phyloP scores from a whole-genome alignment of 2,113 vertebrate genomes.

The Perccottus glenii region DNA sequence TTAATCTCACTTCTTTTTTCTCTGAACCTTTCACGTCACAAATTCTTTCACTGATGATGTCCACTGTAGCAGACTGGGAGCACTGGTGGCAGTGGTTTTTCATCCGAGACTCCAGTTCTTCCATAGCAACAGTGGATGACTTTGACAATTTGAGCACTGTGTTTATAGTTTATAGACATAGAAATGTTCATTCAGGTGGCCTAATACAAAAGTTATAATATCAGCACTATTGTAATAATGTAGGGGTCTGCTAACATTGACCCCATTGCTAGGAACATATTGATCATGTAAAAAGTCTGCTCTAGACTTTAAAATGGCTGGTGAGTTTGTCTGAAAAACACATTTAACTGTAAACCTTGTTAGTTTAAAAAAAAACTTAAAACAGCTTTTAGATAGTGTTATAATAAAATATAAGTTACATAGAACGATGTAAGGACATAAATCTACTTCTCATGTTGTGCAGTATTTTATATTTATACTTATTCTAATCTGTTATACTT shows the following conservation, averaged over 20 bases:
- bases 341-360: neutral
- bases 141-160: neutral
- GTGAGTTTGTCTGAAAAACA: neutral
- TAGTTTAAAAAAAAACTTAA: neutral
- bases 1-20: too few species aligned
- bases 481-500: too few species aligned
- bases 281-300: neutral
- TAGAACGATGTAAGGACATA: neutral
- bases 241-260: neutral
- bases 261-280: neutral
- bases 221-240: neutral
- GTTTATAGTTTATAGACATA: neutral
- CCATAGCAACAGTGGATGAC: slow-evolving; percentile 1
- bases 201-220: neutral
- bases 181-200: too few species aligned
- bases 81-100: neutral
- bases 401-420: neutral
- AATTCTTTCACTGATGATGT: too few species aligned
- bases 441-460: too few species aligned
- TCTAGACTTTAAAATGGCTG: neutral
- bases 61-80: too few species aligned
- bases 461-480: too few species aligned
- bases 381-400: neutral
- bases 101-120: neutral
- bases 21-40: too few species aligned